Evolutionary conservation across 1,140 invertebrate species (phyloP).

Genomic region (Nylanderia fulva): DNA sequence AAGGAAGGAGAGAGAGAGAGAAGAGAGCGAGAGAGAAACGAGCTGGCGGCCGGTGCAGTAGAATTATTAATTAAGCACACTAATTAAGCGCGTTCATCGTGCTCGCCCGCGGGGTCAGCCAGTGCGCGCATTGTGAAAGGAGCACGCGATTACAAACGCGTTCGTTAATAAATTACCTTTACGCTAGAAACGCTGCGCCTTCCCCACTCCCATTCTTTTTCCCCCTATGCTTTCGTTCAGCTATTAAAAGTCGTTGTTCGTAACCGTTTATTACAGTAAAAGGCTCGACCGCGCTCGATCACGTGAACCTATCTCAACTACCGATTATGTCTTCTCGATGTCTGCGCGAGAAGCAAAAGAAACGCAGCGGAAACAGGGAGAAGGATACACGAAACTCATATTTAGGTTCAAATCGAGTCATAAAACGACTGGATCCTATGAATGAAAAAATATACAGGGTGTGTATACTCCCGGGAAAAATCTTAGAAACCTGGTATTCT

Average conservation of each 20-base stretch:
- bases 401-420: background rate
- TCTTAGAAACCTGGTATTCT: too few relatives aligned
- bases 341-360: background rate
- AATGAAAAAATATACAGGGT: too few relatives aligned
- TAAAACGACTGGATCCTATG: background rate
- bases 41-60: constrained; percentile 63
- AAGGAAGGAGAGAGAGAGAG: background rate
- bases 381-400: background rate
- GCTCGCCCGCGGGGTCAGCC: constrained; percentile 72
- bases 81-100: constrained; percentile 75
- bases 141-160: constrained; percentile 73
- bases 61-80: constrained; percentile 76
- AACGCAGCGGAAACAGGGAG: too few relatives aligned
- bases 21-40: constrained; percentile 52
- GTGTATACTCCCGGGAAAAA: too few relatives aligned
- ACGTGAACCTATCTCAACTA: constrained; percentile 67
- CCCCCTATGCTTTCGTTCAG: constrained; percentile 66
- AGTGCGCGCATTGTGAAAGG: constrained; percentile 67
- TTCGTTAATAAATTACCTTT: constrained; percentile 78
- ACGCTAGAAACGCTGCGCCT: constrained; percentile 68
- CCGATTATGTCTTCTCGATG: constrained; percentile 70
- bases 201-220: constrained; percentile 37
- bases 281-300: constrained; percentile 57
- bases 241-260: constrained; percentile 75
- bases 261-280: constrained; percentile 73